Base-by-base conservation (phyloP, 1,140 invertebrate species). In the Epicauta chinensis region DNA sequence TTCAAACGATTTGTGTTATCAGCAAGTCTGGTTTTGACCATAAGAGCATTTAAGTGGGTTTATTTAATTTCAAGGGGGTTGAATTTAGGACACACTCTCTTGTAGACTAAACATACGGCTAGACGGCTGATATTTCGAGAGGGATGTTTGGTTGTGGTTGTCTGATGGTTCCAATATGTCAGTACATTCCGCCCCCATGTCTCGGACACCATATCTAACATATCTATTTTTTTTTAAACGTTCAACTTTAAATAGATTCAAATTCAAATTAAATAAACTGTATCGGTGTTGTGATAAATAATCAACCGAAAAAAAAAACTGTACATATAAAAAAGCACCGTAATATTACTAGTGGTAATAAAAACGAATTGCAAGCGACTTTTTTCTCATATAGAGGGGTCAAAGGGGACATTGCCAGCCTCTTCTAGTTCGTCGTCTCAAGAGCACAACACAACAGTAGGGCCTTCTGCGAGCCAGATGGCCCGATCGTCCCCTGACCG, bases 401-500 rank as follows among this genome's bases (percentile, higher is more conserved):
- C 60, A 61, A 61, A 61, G 57, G 60, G 60, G 50, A n/a, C 39
- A 59, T 41, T 45, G 42, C 32, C 52, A 56, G 53, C 61, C 60
- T 64, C 58, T 23, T 23, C 48, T 60, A 56, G 56, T 43, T 58
- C 10, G 32, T 34, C 43, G 61, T 65, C 63, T 65, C 61, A 59
- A 64, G 64, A 64, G 63, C 53, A n/a, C 2, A 64, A 62, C 53
- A n/a, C 2, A 13, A 34, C 12, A 12, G 15, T 36, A 52, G 54
- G 53, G 45, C 56, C 59, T 55, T 58, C 62, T 68, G 66, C 47
- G 55, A 52, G 61, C 64, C 66, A 68, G 64, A 66, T 66, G 66
- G 66, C 59, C 61, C 55, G 48, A 44, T 60, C 55, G 55, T 60
- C 56, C 66, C 64, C 66, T 66, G 66, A 65, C 66, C 62, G 64